Base-by-base conservation (phyloP, 2,888 invertebrate species). In the Chydorus sphaericus region DNA sequence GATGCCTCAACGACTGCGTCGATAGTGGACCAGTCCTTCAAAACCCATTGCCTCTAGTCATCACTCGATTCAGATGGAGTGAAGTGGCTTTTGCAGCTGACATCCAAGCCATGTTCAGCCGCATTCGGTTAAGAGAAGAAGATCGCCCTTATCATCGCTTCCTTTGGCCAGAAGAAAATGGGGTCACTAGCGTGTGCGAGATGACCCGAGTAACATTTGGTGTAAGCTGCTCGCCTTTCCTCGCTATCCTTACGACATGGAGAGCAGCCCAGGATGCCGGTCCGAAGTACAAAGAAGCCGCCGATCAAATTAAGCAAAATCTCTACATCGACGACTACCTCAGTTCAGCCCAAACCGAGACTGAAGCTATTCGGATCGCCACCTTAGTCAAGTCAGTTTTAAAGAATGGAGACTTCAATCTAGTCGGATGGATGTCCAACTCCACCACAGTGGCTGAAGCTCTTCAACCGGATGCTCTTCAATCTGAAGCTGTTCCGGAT, bases 51-150 rank as follows among this genome's bases (percentile, higher is more conserved):
- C 18, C 44, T 5, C 7, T n/a, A 2, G 54, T 59, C 1, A 33
- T 59, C 0, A 14, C 20, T 6, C 51, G 50, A 7, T 59, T 59
- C 30, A 37, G 58, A 10, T 26, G 33, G 4, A 26, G 56, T n/a
- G 29, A 1, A 4, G 26, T 55, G 20, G 60, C 44, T 11, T 37
- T 58, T 26, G 33, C 48, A 2, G 59, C 57, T 7, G 60, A 61
- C 54, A 59, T 61, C 14, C 23, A 10, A 2, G 60, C 59, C 4
- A 59, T 60, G 59, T 59, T 57, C 11, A 58, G 59, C 23, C 18
- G 36, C 6, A 4, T 58, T 58, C 8, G 57, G 57, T 56, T 59
- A 49, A 4, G 55, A 57, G n/a, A 58, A 39, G 6, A 55, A 57
- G 11, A 11, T 3, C 1, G 33, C 57, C 1, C 14, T 36, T 2